Evolutionary conservation across 2,113 vertebrate genomes (phyloP), one percentile per base, ranked within the genome.

Genomic region (Dascyllus trimaculatus): DNA sequence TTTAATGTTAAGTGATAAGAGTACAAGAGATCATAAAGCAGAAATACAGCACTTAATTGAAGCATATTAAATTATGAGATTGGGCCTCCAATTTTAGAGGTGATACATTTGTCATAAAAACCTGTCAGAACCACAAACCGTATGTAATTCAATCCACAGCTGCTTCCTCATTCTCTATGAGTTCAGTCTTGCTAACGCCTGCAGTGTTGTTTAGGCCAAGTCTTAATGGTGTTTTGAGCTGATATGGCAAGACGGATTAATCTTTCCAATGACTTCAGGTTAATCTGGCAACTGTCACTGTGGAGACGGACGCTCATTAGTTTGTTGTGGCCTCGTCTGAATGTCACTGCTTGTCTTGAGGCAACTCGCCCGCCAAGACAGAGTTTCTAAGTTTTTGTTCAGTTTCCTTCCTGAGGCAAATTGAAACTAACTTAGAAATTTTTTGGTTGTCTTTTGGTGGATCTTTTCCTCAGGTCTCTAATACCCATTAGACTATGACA

Each of bases 341-440:
- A 87, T 81, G 84, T 81, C 88, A 81, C 26, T 4, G 11, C 3
- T 26, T 32, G 51, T 80, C 75, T 29, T 40, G 11, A 85, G 79
- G 70, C 56, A 35, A 62, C 71, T 67, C 62, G 19, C 10, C 10
- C 0, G 24, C 15, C 2, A n/a, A 61, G 40, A 74, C 0, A 11
- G 11, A 45, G 22, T 65, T 43, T 19, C 75, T 15, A 35, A 22
- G 48, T 32, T 24, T n/a, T 73, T 24, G n/a, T 18, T 26, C 11
- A 45, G 4, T 74, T 68, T 3, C 10, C 25, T 51, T 57, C 43
- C 46, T 63, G 49, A 54, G 65, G 71, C 45, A 51, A 60, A 45
- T 73, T 66, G 35, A 80, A 81, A 67, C 51, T 64, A 54, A 63
- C 15, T 60, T 53, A 24, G 61, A 24, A 57, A 21, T 64, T 48